Evolutionary conservation across 1,140 invertebrate genomes (phyloP).

Genomic region (Drosophila pruinosa): DNA sequence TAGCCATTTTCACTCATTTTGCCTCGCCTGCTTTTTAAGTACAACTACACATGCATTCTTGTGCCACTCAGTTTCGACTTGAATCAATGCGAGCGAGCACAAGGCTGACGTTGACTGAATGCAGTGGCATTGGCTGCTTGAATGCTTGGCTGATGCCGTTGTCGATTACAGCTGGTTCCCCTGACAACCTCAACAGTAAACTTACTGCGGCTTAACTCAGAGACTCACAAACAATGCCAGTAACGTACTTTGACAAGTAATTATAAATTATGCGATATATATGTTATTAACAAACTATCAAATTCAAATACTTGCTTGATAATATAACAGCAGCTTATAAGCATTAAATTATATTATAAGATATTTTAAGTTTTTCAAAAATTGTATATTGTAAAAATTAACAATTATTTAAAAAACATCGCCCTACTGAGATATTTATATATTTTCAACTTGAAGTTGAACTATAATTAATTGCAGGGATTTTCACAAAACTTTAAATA

Average conservation of each 20-base stretch:
- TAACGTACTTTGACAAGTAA: background rate
- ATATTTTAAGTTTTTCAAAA: too few species aligned
- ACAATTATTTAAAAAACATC: too few species aligned
- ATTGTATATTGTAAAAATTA: too few species aligned
- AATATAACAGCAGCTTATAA: too few species aligned
- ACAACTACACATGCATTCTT: slow-evolving; percentile 56
- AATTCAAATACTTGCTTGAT: background rate
- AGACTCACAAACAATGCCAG: background rate
- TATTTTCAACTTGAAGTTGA: too few species aligned
- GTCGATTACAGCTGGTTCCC: slow-evolving; percentile 15
- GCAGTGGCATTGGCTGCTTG: slow-evolving; percentile 9
- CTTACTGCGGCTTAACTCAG: background rate
- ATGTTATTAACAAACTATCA: background rate
- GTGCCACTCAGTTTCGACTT: slow-evolving; percentile 52
- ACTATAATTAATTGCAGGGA: too few species aligned
- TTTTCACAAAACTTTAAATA: too few species aligned
- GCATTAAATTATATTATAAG: too few species aligned
- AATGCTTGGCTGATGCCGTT: slow-evolving; percentile 23
- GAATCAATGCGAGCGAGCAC: slow-evolving; percentile 54
- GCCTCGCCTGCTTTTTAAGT: slow-evolving; percentile 37
- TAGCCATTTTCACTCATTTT: slow-evolving; percentile 49
- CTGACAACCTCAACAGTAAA: background rate
- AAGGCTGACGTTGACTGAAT: slow-evolving; percentile 39
- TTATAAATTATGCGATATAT: background rate
- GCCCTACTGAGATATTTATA: too few species aligned